Evolutionary conservation across 2,888 invertebrate species (phyloP), one percentile per base, ranked within the genome.

Genomic region (Ephialtes manifestator): DNA sequence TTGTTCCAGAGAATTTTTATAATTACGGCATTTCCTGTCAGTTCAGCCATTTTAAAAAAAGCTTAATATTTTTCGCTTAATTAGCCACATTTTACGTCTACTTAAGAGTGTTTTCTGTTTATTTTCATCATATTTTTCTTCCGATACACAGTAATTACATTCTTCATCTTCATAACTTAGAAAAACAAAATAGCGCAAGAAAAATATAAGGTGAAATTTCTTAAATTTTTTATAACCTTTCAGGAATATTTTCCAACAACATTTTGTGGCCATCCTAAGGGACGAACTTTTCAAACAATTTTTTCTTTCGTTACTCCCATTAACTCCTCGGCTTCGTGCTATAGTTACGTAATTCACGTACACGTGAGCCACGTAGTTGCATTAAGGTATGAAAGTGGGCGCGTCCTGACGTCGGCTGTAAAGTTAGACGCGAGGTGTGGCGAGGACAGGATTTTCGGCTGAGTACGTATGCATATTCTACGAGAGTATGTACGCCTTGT

Each of bases 401-500:
- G 84, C 53, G 81, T 85, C 70, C 55, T 60, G 63, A 63, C 60
- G 58, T 63, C 74, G 78, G 79, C 78, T 65, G 75, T 70, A 79
- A 65, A 82, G 71, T 79, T 79, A 78, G 76, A 65, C 72, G 53
- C 70, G 20, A 31, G 77, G 72, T 53, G 75, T 63, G 65, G 58
- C 81, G 81, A 70, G 74, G 63, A 81, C 85, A 79, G 81, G 65
- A 78, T 79, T 85, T 85, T 85, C 65, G 78, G 75, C 81, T 75
- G 65, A 53, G 46, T 74, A 71, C 81, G 74, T 53, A 60, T 58
- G 65, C 46, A 53, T 60, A 46, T 46, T 67, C 4, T 20, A 46
- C 67, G 65, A 43, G 60, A 28, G 35, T 63, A 18, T 15, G 24
- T 65, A 53, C 31, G 20, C 24, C 20, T 8, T n/a, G 63, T 35